Percentiles rank a stretch among this genome's conserved stretches.
Evolutionary conservation across 2,113 vertebrate species (phyloP).

Genomic region (Lampris megalopsis): DNA sequence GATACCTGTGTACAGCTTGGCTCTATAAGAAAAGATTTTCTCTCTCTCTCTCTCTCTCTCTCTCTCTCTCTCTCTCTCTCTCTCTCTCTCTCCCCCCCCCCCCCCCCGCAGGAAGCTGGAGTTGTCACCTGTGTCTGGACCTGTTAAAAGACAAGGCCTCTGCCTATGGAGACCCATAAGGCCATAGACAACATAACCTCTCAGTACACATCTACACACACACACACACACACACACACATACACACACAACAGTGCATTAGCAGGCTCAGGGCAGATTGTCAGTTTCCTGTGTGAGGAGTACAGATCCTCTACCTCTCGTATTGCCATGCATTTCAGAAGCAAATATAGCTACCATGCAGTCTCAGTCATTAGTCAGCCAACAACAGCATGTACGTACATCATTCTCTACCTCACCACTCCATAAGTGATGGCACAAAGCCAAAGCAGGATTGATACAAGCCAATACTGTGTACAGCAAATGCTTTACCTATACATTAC

Average conservation of each 20-base stretch:
- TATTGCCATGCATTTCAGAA: slow-evolving; percentile 39
- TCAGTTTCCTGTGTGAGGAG: slow-evolving; percentile 45
- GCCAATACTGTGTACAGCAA: slow-evolving; percentile 20
- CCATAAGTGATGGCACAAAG: slow-evolving; percentile 43
- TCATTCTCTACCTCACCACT: slow-evolving; percentile 72
- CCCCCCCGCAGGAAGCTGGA: slow-evolving; percentile 99
- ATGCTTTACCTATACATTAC: neutral
- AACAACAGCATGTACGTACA: slow-evolving; percentile 27
- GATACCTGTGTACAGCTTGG: slow-evolving; percentile 34
- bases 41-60: slow-evolving; percentile 9
- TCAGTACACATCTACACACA: neutral
- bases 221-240: slow-evolving; percentile 20
- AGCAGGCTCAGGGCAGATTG: slow-evolving; percentile 57
- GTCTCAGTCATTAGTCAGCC: slow-evolving; percentile 24
- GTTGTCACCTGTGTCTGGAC: slow-evolving; percentile 96
- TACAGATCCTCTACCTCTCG: slow-evolving; percentile 62
- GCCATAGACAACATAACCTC: slow-evolving; percentile 1
- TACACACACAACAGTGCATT: slow-evolving; percentile 56
- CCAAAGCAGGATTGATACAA: slow-evolving; percentile 44
- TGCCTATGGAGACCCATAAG: slow-evolving; percentile 80
- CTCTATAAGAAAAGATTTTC: slow-evolving; percentile 17
- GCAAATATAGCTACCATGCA: slow-evolving; percentile 33
- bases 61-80: slow-evolving; percentile 11
- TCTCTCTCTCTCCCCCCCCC: slow-evolving; percentile 7
- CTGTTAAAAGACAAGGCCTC: slow-evolving; percentile 95